Conservation (phyloP, 2,797 vertebrate species). For the Myotis daubentonii region DNA sequence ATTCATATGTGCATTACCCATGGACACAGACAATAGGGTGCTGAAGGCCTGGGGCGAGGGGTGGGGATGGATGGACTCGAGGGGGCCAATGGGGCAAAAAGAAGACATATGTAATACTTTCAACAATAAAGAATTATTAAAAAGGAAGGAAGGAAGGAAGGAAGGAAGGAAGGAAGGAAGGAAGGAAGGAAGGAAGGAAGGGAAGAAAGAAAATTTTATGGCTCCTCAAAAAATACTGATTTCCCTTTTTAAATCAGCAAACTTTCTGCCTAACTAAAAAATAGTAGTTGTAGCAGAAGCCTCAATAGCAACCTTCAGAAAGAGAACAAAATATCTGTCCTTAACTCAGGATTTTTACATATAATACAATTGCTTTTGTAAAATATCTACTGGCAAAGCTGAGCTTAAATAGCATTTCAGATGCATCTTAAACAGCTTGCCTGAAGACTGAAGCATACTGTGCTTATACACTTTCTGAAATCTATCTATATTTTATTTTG, state of each 20-base stretch:
- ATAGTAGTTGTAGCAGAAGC: slow-evolving; percentile 45
- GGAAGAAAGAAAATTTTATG: no score
- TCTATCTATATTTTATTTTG: slow-evolving; percentile 78
- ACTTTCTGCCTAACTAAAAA: slow-evolving; percentile 52
- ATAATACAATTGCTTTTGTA: slow-evolving; percentile 71
- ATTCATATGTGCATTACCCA: no score
- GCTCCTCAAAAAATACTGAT: slow-evolving; percentile 11
- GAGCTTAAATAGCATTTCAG: slow-evolving; percentile 58
- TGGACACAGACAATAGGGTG: no score
- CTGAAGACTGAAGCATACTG: slow-evolving; percentile 66
- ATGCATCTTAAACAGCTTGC: slow-evolving; percentile 61
- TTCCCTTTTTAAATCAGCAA: slow-evolving; percentile 71
- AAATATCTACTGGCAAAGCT: slow-evolving; percentile 78
- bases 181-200: no score
- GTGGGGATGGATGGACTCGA: no score
- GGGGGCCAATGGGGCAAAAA: no score
- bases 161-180: no score
- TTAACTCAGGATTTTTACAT: slow-evolving; percentile 63
- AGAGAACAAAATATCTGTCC: slow-evolving; percentile 50
- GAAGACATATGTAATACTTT: no score
- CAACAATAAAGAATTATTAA: no score
- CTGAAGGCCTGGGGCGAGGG: no score
- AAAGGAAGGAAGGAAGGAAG: no score
- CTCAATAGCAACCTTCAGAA: slow-evolving; percentile 16
- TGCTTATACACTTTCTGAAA: slow-evolving; percentile 74